Percentiles rank a stretch among this genome's conserved stretches.
Evolutionary conservation across 92 coral and sea anemone genomes (phyloP).

Genomic region (Epizoanthus rinbou): DNA sequence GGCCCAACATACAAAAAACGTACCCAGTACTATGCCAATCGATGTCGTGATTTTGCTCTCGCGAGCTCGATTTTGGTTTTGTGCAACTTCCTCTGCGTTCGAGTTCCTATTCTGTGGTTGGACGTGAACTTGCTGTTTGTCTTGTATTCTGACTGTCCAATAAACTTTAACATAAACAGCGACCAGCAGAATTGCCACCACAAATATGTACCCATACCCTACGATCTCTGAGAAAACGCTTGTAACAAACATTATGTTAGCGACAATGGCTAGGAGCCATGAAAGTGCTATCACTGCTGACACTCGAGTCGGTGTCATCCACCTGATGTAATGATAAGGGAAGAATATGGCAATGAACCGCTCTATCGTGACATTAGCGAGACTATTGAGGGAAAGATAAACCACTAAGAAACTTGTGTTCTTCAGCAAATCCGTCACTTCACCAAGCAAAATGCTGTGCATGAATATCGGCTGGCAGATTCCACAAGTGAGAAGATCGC

Average conservation of each 20-base stretch:
- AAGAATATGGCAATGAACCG: slow-evolving; percentile 10
- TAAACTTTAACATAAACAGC: not conserved
- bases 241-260: not conserved
- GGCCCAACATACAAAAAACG: not conserved
- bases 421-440: not conserved
- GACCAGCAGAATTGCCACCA: slow-evolving; percentile 5
- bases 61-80: not conserved
- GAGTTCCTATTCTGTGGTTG: not conserved
- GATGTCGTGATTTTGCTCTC: slow-evolving; percentile 9
- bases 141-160: slow-evolving; percentile 2
- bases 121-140: not conserved
- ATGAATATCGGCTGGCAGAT: slow-evolving; percentile 12
- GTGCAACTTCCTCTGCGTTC: not conserved
- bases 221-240: not conserved
- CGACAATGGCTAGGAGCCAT: slow-evolving; percentile 2
- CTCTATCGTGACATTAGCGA: slow-evolving; percentile 8
- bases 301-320: not conserved
- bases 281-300: not conserved
- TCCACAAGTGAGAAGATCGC: slow-evolving; percentile 15
- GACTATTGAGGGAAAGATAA: not conserved
- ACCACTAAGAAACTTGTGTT: not conserved
- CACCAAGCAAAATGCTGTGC: not conserved
- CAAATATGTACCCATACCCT: not conserved
- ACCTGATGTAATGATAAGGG: slow-evolving; percentile 13
- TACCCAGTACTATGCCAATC: not conserved